Conservation (phyloP, 2,888 invertebrate species). For the Dicyrtoma fusca region DNA sequence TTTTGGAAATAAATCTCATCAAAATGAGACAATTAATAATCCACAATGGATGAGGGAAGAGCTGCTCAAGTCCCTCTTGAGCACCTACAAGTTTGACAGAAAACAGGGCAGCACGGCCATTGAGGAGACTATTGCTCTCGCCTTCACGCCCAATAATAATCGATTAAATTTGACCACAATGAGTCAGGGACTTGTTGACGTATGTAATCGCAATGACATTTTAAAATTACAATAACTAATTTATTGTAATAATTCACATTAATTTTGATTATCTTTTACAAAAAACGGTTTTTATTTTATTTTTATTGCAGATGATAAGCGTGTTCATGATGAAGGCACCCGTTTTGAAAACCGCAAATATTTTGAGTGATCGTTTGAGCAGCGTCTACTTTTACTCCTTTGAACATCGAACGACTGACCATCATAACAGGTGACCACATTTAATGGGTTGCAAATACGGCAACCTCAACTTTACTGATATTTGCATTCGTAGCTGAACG, state of each 20-base stretch:
- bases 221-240: too few species aligned
- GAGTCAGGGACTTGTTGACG: not conserved
- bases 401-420: slow-evolving; percentile 35
- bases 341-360: slow-evolving; percentile 45
- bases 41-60: slow-evolving; percentile 22
- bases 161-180: slow-evolving; percentile 13
- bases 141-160: slow-evolving; percentile 16
- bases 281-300: too few species aligned
- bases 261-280: too few species aligned
- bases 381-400: slow-evolving; percentile 51
- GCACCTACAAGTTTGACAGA: not conserved
- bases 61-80: slow-evolving; percentile 9
- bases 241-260: too few species aligned
- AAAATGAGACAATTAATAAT: slow-evolving; percentile 16
- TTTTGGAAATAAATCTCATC: not conserved
- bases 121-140: slow-evolving; percentile 23
- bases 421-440: too few species aligned
- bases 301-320: slow-evolving; percentile 42
- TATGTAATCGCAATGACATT: slow-evolving; percentile 1
- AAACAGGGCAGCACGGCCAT: not conserved
- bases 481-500: too few species aligned
- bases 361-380: slow-evolving; percentile 39
- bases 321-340: slow-evolving; percentile 50
- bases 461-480: too few species aligned
- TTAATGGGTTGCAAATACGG: too few species aligned